A percentile compares a stretch with the other conserved stretches of the same genome.
phyloP scores from a whole-genome alignment of 2,888 invertebrate genomes.

The Gibbula magus region DNA sequence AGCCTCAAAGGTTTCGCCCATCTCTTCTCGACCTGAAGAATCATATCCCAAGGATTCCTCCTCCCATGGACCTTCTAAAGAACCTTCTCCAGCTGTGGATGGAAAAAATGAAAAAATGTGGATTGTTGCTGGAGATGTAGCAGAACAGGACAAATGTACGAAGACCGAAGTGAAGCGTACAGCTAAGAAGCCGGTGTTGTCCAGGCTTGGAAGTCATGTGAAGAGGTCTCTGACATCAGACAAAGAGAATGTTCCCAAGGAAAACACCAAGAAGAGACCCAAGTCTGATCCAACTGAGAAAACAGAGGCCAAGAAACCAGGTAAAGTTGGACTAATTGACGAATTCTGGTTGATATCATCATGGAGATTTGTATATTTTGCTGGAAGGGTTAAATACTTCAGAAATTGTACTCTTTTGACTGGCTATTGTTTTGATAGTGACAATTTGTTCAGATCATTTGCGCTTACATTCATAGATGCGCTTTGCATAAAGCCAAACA shows the following conservation, averaged over 20 bases:
- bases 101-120: background rate
- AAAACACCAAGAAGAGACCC: constrained; percentile 33
- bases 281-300: constrained; percentile 38
- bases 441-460: too few species aligned
- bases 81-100: background rate
- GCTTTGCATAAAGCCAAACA: too few species aligned
- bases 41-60: background rate
- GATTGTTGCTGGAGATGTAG: background rate
- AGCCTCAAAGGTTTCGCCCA: background rate
- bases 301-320: background rate
- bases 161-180: background rate
- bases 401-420: too few species aligned
- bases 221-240: constrained; percentile 21
- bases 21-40: background rate
- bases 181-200: constrained; percentile 1
- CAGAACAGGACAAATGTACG: constrained; percentile 5
- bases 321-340: background rate
- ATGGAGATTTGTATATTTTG: too few species aligned
- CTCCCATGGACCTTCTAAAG: too few species aligned
- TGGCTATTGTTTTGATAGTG: too few species aligned
- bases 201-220: constrained; percentile 37
- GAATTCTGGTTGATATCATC: too few species aligned
- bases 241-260: constrained; percentile 14
- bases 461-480: too few species aligned
- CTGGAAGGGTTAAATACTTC: too few species aligned